Conservation (phyloP, 2,797 vertebrate species). For the Tamandua tetradactyla region DNA sequence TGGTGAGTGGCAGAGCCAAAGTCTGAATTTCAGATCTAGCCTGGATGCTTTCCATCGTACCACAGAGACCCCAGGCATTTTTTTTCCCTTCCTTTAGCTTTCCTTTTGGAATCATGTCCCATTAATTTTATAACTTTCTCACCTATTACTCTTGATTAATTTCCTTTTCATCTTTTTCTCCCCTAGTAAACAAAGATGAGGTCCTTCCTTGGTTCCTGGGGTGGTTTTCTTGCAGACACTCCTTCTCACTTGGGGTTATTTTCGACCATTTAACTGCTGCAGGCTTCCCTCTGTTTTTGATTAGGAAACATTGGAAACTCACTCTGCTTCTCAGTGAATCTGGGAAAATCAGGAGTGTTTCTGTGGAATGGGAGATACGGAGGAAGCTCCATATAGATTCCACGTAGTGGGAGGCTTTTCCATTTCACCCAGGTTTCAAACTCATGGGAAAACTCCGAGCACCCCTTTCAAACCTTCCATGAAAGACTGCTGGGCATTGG, state of each 20-base stretch:
- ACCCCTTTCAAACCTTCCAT: slow-evolving; percentile 65
- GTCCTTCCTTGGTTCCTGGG: slow-evolving; percentile 57
- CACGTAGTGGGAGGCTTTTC: not conserved
- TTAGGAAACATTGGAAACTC: slow-evolving; percentile 47
- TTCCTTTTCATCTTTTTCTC: not conserved
- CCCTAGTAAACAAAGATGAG: slow-evolving; percentile 17
- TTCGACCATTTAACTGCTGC: slow-evolving; percentile 15
- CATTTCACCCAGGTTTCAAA: slow-evolving; percentile 57
- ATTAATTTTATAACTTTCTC: not conserved
- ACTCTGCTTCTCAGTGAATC: slow-evolving; percentile 61
- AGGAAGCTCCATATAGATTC: not conserved
- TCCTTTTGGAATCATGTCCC: not conserved
- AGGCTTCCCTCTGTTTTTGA: slow-evolving; percentile 75
- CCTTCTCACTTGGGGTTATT: not conserved
- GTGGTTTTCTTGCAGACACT: not conserved
- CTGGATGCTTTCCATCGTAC: fast-evolving
- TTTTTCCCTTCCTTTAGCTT: not conserved
- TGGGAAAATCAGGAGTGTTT: slow-evolving; percentile 72
- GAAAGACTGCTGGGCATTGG: slow-evolving; percentile 55
- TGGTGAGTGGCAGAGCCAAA: not conserved
- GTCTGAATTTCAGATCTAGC: not conserved
- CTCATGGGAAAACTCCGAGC: slow-evolving; percentile 51
- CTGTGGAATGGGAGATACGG: slow-evolving; percentile 40
- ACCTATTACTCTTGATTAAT: not conserved
- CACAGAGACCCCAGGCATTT: not conserved